Conservation (phyloP, 2,888 invertebrate species). For the Drosophila borborema region DNA sequence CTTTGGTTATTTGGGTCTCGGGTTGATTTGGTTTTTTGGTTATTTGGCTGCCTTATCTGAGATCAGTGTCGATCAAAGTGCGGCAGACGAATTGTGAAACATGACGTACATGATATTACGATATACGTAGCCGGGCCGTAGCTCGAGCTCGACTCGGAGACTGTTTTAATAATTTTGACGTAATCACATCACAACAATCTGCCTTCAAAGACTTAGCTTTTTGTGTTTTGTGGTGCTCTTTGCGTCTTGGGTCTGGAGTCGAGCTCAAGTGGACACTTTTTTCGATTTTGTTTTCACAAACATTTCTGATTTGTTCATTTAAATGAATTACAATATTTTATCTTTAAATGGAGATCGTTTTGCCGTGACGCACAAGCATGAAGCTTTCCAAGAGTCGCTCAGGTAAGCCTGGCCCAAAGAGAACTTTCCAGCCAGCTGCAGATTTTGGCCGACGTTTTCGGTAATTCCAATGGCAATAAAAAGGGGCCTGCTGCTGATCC, state of each 20-base stretch:
- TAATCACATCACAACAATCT: constrained; percentile 81
- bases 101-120: constrained; percentile 58
- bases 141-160: constrained; percentile 49
- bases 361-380: constrained; percentile 46
- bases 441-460: constrained; percentile 10
- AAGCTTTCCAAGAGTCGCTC: constrained; percentile 49
- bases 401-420: constrained; percentile 48
- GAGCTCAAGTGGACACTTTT: constrained; percentile 64
- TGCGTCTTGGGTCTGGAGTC: constrained; percentile 8
- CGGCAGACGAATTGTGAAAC: constrained; percentile 76
- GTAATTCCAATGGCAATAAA: constrained; percentile 59
- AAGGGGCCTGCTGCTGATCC: constrained; percentile 35
- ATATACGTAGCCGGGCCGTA: constrained; percentile 26
- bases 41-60: constrained; percentile 67
- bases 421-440: constrained; percentile 65
- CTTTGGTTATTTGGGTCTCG: constrained; percentile 38
- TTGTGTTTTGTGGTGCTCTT: constrained; percentile 31
- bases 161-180: constrained; percentile 81
- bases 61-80: constrained; percentile 74
- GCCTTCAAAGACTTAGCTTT: constrained; percentile 50
- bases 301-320: constrained; percentile 75
- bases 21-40: constrained; percentile 56
- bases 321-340: constrained; percentile 80
- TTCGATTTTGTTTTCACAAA: constrained; percentile 26
- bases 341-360: constrained; percentile 71